A percentile compares a stretch with the other conserved stretches of the same genome.
These are phyloP conservation scores for Hesperia comma DNA, from an alignment of 2,888 invertebrate species.

Conservation along the genomic window DNA sequence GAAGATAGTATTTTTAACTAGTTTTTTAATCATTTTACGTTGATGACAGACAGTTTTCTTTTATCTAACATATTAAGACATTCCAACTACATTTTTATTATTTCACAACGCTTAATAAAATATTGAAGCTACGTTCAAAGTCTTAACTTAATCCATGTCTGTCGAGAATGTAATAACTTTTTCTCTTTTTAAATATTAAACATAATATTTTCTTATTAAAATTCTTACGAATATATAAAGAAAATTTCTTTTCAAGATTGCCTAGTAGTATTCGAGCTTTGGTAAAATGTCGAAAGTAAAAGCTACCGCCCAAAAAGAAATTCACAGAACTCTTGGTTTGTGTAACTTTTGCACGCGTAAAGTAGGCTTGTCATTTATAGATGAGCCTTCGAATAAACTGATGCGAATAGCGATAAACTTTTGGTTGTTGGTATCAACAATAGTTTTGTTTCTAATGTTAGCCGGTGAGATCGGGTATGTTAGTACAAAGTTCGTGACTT, in stretches of 20 bases:
- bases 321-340: conserved; percentile 54
- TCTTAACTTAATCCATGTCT: not conserved
- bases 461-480: conserved; percentile 59
- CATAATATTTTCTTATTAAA: conserved; percentile 7
- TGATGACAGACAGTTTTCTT: not conserved
- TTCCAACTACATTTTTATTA: not conserved
- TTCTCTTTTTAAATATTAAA: conserved; percentile 10
- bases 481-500: conserved; percentile 51
- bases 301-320: conserved; percentile 52
- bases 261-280: not conserved
- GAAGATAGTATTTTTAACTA: too few species aligned
- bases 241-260: not conserved
- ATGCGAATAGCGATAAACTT: conserved; percentile 43
- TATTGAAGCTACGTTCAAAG: not conserved
- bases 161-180: not conserved
- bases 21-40: too few species aligned
- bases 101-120: not conserved
- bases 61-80: not conserved
- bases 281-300: conserved; percentile 12
- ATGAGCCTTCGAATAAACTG: conserved; percentile 49
- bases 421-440: conserved; percentile 50
- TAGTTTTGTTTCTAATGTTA: conserved; percentile 55
- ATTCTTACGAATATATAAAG: not conserved
- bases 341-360: conserved; percentile 60
- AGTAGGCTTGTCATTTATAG: conserved; percentile 61